Base-by-base conservation (phyloP, 2,797 vertebrate species). In the Halcyon leucocephala region DNA sequence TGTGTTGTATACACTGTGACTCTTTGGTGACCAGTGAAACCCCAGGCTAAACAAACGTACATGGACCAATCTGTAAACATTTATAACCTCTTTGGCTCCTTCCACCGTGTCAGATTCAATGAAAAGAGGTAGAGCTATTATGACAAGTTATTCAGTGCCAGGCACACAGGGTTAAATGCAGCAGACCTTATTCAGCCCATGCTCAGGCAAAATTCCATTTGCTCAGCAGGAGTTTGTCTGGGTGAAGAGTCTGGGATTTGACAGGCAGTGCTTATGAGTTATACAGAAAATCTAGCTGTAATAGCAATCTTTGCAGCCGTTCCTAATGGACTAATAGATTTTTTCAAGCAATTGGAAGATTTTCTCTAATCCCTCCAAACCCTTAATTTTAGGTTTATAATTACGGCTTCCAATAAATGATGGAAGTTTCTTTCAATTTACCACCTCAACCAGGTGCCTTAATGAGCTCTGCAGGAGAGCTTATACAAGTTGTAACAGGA, bases 401-500 rank as follows among this genome's bases (percentile, higher is more conserved):
- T 81, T 85, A 20, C 12, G 12, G 35, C 22, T 90, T 80, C 69
- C 76, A 90, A 46, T 72, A 88, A 90, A 54, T 2, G 7, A 61
- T 24, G 16, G 55, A 87, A 41, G 20, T 83, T 74, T 86, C 41
- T 86, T 94, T 77, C 26, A 46, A 52, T 84, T 94, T 90, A 55
- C 18, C 31, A 42, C 18, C 37, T 72, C n/a, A 46, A 17, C 19
- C 44, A 88, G 62, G 29, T 88, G 65, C 20, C 33, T 81, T 86
- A 74, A 89, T 74, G 80, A 91, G 82, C 20, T 86, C 52, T 74
- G 20, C 61, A 71, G 51, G 24, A 58, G 21, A 58, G 37, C 33
- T 88, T 69, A 37, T 44, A 13, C 85, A 94, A 86, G 90, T 94
- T 71, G 29, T 46, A 86, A 81, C 82, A 90, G 46, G 69, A 73